Evolutionary conservation across 2,113 vertebrate genomes (phyloP).

Genomic region (Nothobranchius kuhntae): DNA sequence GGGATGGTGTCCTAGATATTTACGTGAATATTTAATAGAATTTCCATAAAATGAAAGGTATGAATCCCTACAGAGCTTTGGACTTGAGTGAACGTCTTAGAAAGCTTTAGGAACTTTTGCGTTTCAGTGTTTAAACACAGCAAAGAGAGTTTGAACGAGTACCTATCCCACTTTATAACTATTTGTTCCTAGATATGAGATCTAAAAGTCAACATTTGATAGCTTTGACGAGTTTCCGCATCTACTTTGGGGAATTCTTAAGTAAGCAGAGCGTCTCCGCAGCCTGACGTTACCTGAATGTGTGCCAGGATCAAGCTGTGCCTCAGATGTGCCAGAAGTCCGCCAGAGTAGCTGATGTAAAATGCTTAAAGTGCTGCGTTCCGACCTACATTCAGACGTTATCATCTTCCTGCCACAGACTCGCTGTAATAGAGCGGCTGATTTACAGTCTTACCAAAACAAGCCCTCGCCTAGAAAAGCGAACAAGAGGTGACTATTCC

Average conservation of each 20-base stretch:
- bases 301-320: not conserved
- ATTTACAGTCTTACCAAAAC: constrained; percentile 53
- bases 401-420: constrained; percentile 24
- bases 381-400: constrained; percentile 10
- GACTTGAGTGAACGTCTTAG: no score
- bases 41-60: no score
- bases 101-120: no score
- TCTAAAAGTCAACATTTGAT: not conserved
- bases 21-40: no score
- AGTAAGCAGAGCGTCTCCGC: not conserved
- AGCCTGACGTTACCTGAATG: not conserved
- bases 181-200: not conserved
- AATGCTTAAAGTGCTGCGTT: not conserved
- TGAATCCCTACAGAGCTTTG: no score
- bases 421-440: constrained; percentile 28
- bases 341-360: constrained; percentile 24
- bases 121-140: no score
- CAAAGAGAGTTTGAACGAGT: no score
- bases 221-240: not conserved
- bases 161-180: not conserved
- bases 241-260: not conserved
- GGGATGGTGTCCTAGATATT: no score
- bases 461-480: constrained; percentile 8
- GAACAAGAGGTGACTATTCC: constrained; percentile 35
- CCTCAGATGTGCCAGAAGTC: constrained; percentile 14